These are phyloP conservation scores for Mormyrops attenuatus DNA, from an alignment of 2,797 vertebrate genomes.

Conservation along the genomic window DNA sequence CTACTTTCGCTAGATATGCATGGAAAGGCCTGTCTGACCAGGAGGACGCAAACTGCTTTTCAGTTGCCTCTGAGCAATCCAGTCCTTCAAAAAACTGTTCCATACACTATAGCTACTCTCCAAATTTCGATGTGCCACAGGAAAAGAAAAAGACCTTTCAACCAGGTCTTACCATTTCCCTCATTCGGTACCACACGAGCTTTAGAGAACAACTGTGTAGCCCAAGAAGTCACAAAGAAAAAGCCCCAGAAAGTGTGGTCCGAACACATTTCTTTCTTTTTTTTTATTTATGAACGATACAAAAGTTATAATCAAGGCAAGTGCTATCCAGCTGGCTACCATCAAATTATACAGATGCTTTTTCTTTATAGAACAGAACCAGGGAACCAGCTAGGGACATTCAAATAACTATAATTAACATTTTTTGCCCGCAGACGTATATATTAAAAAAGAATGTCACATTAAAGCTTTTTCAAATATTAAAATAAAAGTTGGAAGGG, in stretches of 20 bases:
- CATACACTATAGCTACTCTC: background rate
- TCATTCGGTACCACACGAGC: background rate
- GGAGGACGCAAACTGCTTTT: background rate
- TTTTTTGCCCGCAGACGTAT: slow-evolving; percentile 1
- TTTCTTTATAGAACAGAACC: slow-evolving; percentile 9
- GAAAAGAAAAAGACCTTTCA: background rate
- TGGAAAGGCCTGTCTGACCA: background rate
- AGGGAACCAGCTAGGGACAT: background rate
- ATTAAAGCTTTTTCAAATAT: slow-evolving; percentile 12
- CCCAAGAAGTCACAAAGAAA: background rate
- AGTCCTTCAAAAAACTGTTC: background rate
- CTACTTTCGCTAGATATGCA: background rate
- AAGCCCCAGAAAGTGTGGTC: background rate
- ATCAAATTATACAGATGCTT: slow-evolving; percentile 8
- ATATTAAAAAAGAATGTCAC: background rate
- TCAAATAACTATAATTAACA: slow-evolving; percentile 21
- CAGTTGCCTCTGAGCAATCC: background rate
- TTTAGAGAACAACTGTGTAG: background rate
- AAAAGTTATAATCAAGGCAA: slow-evolving; percentile 3
- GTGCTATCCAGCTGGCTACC: slow-evolving; percentile 12
- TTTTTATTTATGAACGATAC: background rate
- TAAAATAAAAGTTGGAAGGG: slow-evolving; percentile 17
- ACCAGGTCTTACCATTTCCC: background rate
- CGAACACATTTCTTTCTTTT: background rate
- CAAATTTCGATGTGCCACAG: background rate